Evolutionary conservation across 2,113 vertebrate genomes (phyloP).

Genomic region (Colistium nudipinnis): DNA sequence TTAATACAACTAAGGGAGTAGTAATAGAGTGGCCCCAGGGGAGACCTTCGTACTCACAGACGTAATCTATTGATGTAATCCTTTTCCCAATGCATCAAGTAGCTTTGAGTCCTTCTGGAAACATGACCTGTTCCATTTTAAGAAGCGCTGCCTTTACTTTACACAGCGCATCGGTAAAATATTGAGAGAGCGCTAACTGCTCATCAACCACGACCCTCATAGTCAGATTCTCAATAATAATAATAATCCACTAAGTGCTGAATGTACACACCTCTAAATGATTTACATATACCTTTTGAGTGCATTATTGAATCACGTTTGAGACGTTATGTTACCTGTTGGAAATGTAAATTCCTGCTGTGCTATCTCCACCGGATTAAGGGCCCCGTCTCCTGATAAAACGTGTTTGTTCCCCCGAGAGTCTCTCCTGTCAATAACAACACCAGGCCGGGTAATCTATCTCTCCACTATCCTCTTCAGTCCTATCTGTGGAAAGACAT

Average conservation of each 20-base stretch:
- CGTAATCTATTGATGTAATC: conserved; percentile 21
- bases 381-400: conserved; percentile 19
- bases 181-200: too few species aligned
- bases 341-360: neutral
- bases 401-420: neutral
- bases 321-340: neutral
- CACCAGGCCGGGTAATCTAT: too few species aligned
- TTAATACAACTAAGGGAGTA: conserved; percentile 46
- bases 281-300: conserved; percentile 3
- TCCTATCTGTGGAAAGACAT: too few species aligned
- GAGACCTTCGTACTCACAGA: conserved; percentile 42
- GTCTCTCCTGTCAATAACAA: too few species aligned
- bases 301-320: conserved; percentile 4
- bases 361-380: conserved; percentile 17
- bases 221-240: too few species aligned
- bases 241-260: too few species aligned
- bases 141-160: neutral
- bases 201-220: too few species aligned
- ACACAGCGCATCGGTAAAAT: neutral
- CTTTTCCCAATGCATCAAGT: conserved; percentile 24
- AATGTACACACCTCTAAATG: neutral
- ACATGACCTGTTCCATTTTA: neutral
- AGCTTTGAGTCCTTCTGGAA: neutral
- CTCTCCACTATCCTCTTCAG: too few species aligned
- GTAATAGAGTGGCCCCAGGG: conserved; percentile 31